phyloP scores from a whole-genome alignment of 2,888 invertebrate genomes.

The Yponomeuta plumbellus region DNA sequence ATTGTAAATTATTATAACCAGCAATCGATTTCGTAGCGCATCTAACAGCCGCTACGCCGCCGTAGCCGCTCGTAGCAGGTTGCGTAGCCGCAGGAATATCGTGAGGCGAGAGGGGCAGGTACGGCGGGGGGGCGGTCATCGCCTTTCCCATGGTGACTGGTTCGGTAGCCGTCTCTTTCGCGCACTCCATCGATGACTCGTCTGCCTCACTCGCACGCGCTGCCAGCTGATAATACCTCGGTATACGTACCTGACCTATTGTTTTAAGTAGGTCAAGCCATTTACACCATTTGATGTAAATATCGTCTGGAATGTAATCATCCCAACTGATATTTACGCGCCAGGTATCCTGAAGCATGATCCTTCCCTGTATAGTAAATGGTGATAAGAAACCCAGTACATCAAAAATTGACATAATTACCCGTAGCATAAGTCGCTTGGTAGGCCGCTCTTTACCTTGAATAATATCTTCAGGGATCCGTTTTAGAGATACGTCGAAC shows the following conservation, averaged over 20 bases:
- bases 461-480: conserved; percentile 21
- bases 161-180: background rate
- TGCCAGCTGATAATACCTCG: background rate
- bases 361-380: conserved; percentile 27
- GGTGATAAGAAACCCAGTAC: conserved; percentile 24
- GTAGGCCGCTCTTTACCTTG: conserved; percentile 24
- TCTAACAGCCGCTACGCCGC: background rate
- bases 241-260: background rate
- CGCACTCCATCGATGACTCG: background rate
- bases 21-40: background rate
- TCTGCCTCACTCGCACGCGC: background rate
- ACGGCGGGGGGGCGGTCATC: background rate
- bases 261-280: conserved; percentile 21
- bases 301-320: conserved; percentile 19
- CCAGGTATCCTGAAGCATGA: conserved; percentile 28
- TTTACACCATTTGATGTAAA: conserved; percentile 16
- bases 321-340: conserved; percentile 23
- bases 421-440: conserved; percentile 24
- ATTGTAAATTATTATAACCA: no score
- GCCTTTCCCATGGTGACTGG: background rate
- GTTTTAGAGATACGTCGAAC: conserved; percentile 26
- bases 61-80: background rate
- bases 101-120: background rate
- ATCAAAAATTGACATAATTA: conserved; percentile 27
- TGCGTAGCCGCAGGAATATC: background rate